These are phyloP conservation scores for Ormyrus nitidulus DNA, from an alignment of 2,888 invertebrate species.

Conservation along the genomic window DNA sequence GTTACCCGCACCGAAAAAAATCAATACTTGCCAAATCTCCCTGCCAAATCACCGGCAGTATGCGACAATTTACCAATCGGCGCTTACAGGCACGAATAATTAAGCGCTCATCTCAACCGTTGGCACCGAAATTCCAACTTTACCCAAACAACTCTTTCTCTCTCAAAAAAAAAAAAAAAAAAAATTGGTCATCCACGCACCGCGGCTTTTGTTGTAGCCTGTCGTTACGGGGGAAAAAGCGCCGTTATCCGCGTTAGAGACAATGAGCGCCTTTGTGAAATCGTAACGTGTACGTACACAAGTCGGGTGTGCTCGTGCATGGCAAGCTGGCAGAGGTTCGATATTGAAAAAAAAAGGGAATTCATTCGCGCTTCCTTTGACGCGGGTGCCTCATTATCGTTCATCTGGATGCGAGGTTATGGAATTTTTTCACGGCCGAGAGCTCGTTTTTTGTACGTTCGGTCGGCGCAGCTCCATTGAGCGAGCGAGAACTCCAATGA, in stretches of 20 bases:
- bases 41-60: too few relatives aligned
- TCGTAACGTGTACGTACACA: slow-evolving; percentile 5
- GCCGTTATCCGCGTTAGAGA: slow-evolving; percentile 25
- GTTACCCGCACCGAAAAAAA: too few relatives aligned
- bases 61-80: too few relatives aligned
- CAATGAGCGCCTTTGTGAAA: slow-evolving; percentile 43
- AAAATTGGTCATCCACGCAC: too few relatives aligned
- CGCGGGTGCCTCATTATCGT: background rate
- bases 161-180: too few relatives aligned
- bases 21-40: too few relatives aligned
- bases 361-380: slow-evolving; percentile 30
- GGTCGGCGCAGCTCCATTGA: background rate
- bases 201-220: too few relatives aligned
- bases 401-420: background rate
- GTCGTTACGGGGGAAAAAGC: too few relatives aligned
- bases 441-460: background rate
- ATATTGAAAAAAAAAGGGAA: slow-evolving; percentile 3
- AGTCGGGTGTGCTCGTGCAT: background rate
- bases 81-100: too few relatives aligned
- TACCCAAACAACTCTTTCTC: too few relatives aligned
- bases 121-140: too few relatives aligned
- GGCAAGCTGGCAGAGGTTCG: slow-evolving; percentile 21
- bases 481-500: background rate
- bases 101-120: too few relatives aligned
- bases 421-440: background rate